Base-by-base conservation (phyloP, 2,888 invertebrate genomes). In the Anarsia innoxiella region DNA sequence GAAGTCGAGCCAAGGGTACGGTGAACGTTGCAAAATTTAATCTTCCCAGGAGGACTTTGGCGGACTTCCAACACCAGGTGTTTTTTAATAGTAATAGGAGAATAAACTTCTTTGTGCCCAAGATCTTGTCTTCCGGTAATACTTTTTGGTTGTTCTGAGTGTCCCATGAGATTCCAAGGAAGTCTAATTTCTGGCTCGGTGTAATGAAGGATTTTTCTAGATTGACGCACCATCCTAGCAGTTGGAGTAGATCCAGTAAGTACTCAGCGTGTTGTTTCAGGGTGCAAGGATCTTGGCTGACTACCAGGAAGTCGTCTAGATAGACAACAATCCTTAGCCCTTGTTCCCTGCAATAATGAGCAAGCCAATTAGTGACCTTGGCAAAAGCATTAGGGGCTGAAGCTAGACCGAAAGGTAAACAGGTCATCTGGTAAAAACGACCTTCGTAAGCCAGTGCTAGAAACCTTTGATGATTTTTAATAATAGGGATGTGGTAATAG, bases 281-380 rank as follows among this genome's bases (percentile, higher is more conserved):
- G 12, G 28, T 15, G 0, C 34, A 0, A 6, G 3, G 26, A 12
- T 46, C 13, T 11, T 42, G 41, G 23, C 42, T 30, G 1, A n/a
- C 36, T 2, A 47, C 11, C 13, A 51, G 26, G 5, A 40, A 42
- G 23, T 51, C 45, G 41, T 45, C 39, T 8, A 49, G 36, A 5
- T 39, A 44, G 1, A 46, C 44, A 2, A 44, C 15, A 6, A 46
- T 11, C 16, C 31, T 31, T 6, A 44, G 8, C 0, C 42, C 41
- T 29, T 32, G 30, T 16, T 42, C 19, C 11, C 45, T 30, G 4
- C 42, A 25, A 6, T 11, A 25, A 1, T 37, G 38, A 3, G 44
- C 44, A 5, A 47, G 9, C 51, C 48, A 48, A 23, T 46, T 48
- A 12, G 43, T 44, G 1, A 51, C 10, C 11, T 29, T 35, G 9